phyloP scores from a whole-genome alignment of 2,888 invertebrate species.

The Charanyca ferruginea region DNA sequence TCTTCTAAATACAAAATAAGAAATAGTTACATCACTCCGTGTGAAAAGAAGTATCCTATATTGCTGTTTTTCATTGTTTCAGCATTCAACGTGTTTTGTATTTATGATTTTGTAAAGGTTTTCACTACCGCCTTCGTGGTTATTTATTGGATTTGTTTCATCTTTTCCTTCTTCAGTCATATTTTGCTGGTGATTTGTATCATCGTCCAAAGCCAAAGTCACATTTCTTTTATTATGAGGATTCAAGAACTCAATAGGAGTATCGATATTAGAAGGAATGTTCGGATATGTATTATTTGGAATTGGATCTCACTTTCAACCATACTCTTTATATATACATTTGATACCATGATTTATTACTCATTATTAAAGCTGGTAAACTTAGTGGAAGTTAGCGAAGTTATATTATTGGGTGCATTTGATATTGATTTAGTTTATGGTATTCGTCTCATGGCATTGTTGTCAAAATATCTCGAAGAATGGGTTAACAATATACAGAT shows the following conservation, averaged over 20 bases:
- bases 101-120: accelerated
- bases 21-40: not conserved
- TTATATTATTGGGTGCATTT: not conserved
- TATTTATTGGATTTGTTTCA: not conserved
- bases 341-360: not conserved
- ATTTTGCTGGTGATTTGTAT: conserved; percentile 8
- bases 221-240: conserved; percentile 9
- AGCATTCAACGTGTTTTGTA: not conserved
- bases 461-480: conserved; percentile 1
- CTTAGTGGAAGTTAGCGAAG: not conserved
- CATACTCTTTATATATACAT: not conserved
- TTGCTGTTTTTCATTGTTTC: not conserved
- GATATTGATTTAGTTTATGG: conserved; percentile 22
- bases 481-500: not conserved
- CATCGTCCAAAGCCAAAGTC: not conserved
- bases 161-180: not conserved
- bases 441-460: conserved; percentile 4
- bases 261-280: not conserved
- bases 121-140: not conserved
- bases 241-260: conserved; percentile 20
- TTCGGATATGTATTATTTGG: not conserved
- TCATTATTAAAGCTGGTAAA: not conserved
- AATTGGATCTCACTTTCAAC: conserved; percentile 14
- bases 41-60: conserved; percentile 19
- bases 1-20: conserved; percentile 24